These are phyloP conservation scores for Drosophila sechellia DNA, from an alignment of 1,140 invertebrate species.

Conservation along the genomic window DNA sequence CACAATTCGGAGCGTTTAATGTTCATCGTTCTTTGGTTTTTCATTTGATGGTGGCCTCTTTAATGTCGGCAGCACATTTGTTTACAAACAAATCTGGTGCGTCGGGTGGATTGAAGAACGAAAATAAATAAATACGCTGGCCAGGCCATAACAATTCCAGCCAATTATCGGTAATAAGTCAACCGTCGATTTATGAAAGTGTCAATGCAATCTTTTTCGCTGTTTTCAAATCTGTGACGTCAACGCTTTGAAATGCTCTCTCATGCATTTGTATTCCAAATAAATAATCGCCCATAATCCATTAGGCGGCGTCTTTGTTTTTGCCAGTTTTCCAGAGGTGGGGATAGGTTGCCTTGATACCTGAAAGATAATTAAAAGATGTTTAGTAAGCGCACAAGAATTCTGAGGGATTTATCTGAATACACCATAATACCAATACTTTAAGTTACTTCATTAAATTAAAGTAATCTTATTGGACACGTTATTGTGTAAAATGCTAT, in stretches of 20 bases:
- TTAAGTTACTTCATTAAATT: no score
- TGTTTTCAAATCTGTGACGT: constrained; percentile 54
- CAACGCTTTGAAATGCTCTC: constrained; percentile 38
- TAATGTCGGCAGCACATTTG: constrained; percentile 72
- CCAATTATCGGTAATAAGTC: constrained; percentile 79
- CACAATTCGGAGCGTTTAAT: constrained; percentile 44
- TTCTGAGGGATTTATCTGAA: not conserved
- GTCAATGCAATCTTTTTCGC: constrained; percentile 69
- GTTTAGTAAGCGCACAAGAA: not conserved
- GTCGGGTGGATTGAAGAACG: constrained; percentile 20
- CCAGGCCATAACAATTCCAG: constrained; percentile 68
- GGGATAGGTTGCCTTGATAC: constrained; percentile 13
- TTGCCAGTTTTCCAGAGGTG: constrained; percentile 13
- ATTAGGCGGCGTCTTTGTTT: constrained; percentile 47
- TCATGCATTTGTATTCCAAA: constrained; percentile 54
- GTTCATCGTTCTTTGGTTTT: constrained; percentile 33
- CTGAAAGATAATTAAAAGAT: constrained; percentile 3
- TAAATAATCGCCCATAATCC: constrained; percentile 69
- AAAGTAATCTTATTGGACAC: no score
- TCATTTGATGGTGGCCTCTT: constrained; percentile 38
- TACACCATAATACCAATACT: not conserved
- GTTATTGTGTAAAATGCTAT: no score
- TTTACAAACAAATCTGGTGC: constrained; percentile 70
- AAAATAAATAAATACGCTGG: constrained; percentile 47
- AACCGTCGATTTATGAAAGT: constrained; percentile 77